Percentiles rank a stretch among this genome's conserved stretches.
phyloP scores from a whole-genome alignment of 2,797 vertebrate genomes.

The Paramormyrops hopkinsi region DNA sequence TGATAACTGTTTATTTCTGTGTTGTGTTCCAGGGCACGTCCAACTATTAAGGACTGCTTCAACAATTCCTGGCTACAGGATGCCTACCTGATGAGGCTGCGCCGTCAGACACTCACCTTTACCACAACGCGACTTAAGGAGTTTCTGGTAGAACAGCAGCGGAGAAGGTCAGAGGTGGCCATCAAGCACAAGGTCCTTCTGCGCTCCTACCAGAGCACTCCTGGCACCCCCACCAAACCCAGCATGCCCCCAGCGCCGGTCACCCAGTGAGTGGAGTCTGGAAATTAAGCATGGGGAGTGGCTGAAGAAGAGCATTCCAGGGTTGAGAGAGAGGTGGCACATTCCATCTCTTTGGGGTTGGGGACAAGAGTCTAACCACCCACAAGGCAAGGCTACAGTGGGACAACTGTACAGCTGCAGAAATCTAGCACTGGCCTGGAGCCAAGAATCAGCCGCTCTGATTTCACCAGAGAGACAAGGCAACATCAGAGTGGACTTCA shows the following conservation, averaged over 20 bases:
- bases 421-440: constrained; percentile 41
- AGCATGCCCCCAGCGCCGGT: constrained; percentile 53
- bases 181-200: constrained; percentile 97
- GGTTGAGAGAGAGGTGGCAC: constrained; percentile 28
- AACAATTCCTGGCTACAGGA: constrained; percentile 95
- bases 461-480: constrained; percentile 19
- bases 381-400: neutral
- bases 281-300: constrained; percentile 25
- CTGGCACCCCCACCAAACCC: constrained; percentile 63
- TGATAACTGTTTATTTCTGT: neutral
- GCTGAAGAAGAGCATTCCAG: constrained; percentile 59
- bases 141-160: constrained; percentile 87
- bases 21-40: constrained; percentile 75
- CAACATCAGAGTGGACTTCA: constrained; percentile 19
- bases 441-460: constrained; percentile 31
- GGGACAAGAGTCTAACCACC: neutral
- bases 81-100: constrained; percentile 91
- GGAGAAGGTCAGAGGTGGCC: constrained; percentile 63
- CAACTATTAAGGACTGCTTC: constrained; percentile 88
- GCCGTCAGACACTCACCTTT: constrained; percentile 93
- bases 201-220: constrained; percentile 81
- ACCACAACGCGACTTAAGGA: constrained; percentile 94
- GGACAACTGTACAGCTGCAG: constrained; percentile 7
- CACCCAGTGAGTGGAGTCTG: constrained; percentile 57
- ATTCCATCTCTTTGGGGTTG: constrained; percentile 13